These are phyloP conservation scores for Stenchaetothrips biformis DNA, from an alignment of 2,888 invertebrate genomes.

Conservation along the genomic window DNA sequence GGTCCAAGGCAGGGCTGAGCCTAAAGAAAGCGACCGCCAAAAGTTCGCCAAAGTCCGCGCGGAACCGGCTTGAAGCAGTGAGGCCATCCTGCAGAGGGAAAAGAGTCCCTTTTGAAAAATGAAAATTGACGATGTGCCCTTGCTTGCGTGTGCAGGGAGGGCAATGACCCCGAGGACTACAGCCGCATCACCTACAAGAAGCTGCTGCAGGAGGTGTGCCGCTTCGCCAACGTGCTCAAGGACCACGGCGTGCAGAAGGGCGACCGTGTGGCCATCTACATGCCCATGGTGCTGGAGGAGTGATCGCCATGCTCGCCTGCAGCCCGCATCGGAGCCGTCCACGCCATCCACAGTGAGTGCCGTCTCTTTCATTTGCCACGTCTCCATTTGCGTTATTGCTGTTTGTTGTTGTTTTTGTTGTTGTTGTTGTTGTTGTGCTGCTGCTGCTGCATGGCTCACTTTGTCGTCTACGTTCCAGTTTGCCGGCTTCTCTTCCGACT, in stretches of 20 bases:
- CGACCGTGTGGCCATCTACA: conserved; percentile 92
- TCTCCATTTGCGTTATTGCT: not conserved
- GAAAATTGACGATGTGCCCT: conserved; percentile 11
- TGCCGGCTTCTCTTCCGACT: conserved; percentile 93
- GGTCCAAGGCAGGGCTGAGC: no score
- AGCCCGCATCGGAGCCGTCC: conserved; percentile 93
- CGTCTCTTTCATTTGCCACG: not conserved
- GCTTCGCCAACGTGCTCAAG: conserved; percentile 86
- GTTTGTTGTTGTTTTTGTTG: no score
- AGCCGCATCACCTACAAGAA: conserved; percentile 83
- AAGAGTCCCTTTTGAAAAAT: not conserved
- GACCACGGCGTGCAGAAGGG: conserved; percentile 79
- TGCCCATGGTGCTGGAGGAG: conserved; percentile 97
- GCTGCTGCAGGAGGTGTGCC: conserved; percentile 80
- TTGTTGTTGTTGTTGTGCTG: no score
- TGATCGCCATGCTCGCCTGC: conserved; percentile 91
- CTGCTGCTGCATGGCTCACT: conserved; percentile 27
- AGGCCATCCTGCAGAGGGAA: no score
- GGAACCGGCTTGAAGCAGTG: no score
- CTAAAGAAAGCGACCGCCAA: no score
- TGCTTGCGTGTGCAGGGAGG: conserved; percentile 67
- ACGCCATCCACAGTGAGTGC: conserved; percentile 88
- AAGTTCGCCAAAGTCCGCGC: no score
- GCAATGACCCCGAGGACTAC: conserved; percentile 91
- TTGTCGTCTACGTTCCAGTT: conserved; percentile 56